Evolutionary conservation across 1,140 invertebrate species (phyloP).

Genomic region (Achroia grisella): DNA sequence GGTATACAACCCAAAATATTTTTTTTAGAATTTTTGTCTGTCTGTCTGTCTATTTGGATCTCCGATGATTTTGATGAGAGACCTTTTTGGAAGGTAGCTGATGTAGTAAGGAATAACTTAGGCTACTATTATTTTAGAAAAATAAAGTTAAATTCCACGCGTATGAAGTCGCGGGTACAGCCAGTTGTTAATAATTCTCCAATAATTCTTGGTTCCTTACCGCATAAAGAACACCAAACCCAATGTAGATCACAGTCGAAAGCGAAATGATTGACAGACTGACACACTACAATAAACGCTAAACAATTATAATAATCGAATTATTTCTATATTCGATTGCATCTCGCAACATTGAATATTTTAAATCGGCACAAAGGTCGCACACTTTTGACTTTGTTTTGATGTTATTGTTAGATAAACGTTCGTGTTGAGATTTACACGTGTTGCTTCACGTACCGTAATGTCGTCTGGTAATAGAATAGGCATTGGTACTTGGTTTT

Average conservation of each 20-base stretch:
- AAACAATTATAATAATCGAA: slow-evolving; percentile 55
- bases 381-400: slow-evolving; percentile 60
- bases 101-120: no score
- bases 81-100: no score
- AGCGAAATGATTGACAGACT: slow-evolving; percentile 64
- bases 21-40: no score
- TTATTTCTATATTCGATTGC: slow-evolving; percentile 50
- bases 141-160: no score
- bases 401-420: slow-evolving; percentile 58
- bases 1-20: no score
- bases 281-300: slow-evolving; percentile 47
- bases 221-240: slow-evolving; percentile 14
- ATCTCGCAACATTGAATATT: slow-evolving; percentile 52
- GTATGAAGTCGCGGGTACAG: no score
- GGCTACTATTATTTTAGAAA: no score
- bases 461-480: no score
- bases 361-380: slow-evolving; percentile 54
- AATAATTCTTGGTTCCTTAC: slow-evolving; percentile 7
- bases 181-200: background rate
- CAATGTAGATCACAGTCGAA: slow-evolving; percentile 57
- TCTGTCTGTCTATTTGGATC: no score
- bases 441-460: slow-evolving; percentile 42
- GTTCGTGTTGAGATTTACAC: no score
- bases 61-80: no score
- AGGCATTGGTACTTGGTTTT: no score